Evolutionary conservation across 2,113 vertebrate species (phyloP).

Genomic region (Anhinga anhinga): DNA sequence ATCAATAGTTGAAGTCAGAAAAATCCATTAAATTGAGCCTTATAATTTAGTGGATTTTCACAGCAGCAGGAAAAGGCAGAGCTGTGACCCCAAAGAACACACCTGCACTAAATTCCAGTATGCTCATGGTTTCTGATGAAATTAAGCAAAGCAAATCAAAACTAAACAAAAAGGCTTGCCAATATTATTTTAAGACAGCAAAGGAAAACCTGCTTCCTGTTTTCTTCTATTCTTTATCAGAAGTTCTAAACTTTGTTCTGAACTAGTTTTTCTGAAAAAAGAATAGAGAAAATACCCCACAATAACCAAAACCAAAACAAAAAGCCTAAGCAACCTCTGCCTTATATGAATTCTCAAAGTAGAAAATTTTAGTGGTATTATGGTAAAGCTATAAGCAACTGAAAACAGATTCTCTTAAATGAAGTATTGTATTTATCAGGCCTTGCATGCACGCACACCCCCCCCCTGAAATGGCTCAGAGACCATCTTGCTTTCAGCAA

Average conservation of each 20-base stretch:
- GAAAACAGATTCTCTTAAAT: background rate
- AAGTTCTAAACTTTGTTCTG: background rate
- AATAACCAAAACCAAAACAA: background rate
- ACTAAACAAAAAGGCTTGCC: background rate
- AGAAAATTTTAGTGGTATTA: background rate
- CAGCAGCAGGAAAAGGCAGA: background rate
- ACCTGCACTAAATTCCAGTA: background rate
- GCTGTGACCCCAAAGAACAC: background rate
- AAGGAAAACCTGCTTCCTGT: background rate
- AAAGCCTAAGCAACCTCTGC: background rate
- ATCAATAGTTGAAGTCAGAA: background rate
- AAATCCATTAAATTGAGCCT: background rate
- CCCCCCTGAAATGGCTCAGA: background rate
- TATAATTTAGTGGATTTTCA: background rate
- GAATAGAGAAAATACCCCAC: fast-evolving
- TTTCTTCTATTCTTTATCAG: background rate
- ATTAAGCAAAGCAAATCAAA: background rate
- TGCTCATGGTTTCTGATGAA: background rate
- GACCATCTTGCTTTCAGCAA: background rate
- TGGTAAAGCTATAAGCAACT: background rate
- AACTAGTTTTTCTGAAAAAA: background rate
- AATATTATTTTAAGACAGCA: background rate
- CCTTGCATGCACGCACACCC: background rate
- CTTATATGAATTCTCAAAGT: background rate
- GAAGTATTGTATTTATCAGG: background rate